Base-by-base conservation (phyloP, 2,113 vertebrate species). In the Petaurus breviceps region DNA sequence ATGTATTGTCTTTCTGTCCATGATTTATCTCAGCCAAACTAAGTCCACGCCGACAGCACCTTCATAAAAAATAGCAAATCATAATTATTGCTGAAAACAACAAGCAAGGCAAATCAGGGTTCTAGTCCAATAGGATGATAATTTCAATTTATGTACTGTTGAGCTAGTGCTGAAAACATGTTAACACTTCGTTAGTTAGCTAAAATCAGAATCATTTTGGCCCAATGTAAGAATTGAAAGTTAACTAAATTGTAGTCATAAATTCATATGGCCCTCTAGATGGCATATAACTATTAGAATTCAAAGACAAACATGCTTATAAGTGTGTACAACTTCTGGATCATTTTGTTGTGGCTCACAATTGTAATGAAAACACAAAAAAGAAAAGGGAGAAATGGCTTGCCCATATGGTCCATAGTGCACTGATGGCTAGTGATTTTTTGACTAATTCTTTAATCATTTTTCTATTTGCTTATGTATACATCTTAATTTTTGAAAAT, bases 401-500 rank as follows among this genome's bases (percentile, higher is more conserved):
- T n/a, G 96, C 97, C 97, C 96, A 97, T 98, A 97, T 97, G 98
- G 97, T 98, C 95, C 90, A 61, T 0, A 92, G 98, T 98, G 98
- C 98, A 93, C 98, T 98, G 98, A 98, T 97, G 50, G 96, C 92
- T 96, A 53, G 90, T 89, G 94, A 96, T 95, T 97, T 98, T 97
- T 96, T 97, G 97, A 95, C 98, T 99, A 98, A 49, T 49, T 49
- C 47, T 49, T 49, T 49, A 49, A 98, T 98, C 98, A 98, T 97
- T 97, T 97, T 98, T n/a, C n/a, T n/a, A n/a, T n/a, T n/a, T n/a
- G n/a, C n/a, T n/a, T n/a, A n/a, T n/a, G n/a, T n/a, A n/a, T n/a
- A n/a, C n/a, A n/a, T n/a, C n/a, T n/a, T n/a, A n/a, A n/a, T n/a
- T n/a, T n/a, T n/a, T n/a, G n/a, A 98, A 98, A 98, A 97, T 95